Percentiles rank a stretch among this genome's conserved stretches.
Evolutionary conservation across 2,888 invertebrate species (phyloP).

Genomic region (Ochropleura leucogaster): DNA sequence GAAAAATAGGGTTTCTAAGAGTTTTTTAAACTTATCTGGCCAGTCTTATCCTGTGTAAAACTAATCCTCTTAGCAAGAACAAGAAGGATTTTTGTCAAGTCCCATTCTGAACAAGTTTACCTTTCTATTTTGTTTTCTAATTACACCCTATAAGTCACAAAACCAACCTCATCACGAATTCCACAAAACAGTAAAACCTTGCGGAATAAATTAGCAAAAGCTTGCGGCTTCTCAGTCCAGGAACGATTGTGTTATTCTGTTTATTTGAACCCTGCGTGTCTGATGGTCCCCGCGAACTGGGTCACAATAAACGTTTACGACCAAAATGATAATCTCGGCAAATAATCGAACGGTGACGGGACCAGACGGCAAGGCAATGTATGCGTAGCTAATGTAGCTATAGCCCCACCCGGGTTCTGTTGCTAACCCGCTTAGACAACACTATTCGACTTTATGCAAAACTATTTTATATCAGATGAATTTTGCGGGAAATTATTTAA

Average conservation of each 20-base stretch:
- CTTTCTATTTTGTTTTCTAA: not conserved
- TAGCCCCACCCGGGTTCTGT: slow-evolving; percentile 15
- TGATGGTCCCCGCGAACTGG: slow-evolving; percentile 74
- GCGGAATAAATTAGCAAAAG: slow-evolving; percentile 63
- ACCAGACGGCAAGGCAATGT: slow-evolving; percentile 61
- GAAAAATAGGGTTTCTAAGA: too few relatives aligned
- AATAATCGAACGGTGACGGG: slow-evolving; percentile 79
- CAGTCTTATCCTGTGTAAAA: not conserved
- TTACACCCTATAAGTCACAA: slow-evolving; percentile 1
- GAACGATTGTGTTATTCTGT: slow-evolving; percentile 62
- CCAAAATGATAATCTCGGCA: slow-evolving; percentile 81
- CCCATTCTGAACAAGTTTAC: not conserved
- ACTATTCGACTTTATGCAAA: not conserved
- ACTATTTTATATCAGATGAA: not conserved
- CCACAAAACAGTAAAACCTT: slow-evolving; percentile 30
- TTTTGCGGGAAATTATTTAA: too few relatives aligned
- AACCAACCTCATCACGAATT: slow-evolving; percentile 9
- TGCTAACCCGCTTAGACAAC: slow-evolving; percentile 49
- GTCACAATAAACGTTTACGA: slow-evolving; percentile 85
- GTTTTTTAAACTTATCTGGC: not conserved
- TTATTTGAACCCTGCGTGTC: slow-evolving; percentile 76
- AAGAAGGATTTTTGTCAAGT: not conserved
- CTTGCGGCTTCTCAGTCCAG: slow-evolving; percentile 47
- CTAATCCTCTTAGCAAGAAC: not conserved
- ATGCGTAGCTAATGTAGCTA: slow-evolving; percentile 13